phyloP scores from a whole-genome alignment of 2,797 vertebrate genomes.

The Leptodactylus fallax region DNA sequence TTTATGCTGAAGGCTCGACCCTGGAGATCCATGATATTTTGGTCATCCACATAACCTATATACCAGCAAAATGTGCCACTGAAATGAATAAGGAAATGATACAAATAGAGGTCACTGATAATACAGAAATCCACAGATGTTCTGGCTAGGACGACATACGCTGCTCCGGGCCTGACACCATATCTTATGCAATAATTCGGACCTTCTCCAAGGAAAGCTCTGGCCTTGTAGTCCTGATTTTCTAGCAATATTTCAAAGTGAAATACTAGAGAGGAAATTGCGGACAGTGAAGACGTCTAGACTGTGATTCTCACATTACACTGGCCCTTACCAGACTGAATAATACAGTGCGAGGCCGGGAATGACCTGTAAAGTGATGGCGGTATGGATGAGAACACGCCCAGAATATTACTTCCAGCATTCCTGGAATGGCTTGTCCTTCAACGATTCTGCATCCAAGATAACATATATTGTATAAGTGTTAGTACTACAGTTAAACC shows the following conservation, averaged over 20 bases:
- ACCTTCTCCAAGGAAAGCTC: constrained; percentile 37
- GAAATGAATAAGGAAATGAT: background rate
- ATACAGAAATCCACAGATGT: constrained; percentile 25
- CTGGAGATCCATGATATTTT: background rate
- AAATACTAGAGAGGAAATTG: constrained; percentile 50
- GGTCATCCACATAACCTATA: background rate
- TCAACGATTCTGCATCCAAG: background rate
- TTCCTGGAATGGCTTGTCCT: background rate
- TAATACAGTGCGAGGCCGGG: constrained; percentile 6
- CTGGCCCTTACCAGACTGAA: background rate
- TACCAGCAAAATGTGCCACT: background rate
- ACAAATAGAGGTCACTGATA: background rate
- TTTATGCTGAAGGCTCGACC: too few species aligned
- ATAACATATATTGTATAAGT: too few species aligned
- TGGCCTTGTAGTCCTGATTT: constrained; percentile 8
- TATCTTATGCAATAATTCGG: constrained; percentile 52
- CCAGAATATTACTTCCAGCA: background rate
- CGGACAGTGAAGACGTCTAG: constrained; percentile 45
- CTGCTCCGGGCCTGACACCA: background rate
- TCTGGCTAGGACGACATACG: constrained; percentile 5
- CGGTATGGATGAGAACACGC: background rate
- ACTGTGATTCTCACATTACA: constrained; percentile 42
- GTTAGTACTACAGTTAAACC: too few species aligned
- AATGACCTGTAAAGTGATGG: constrained; percentile 29
- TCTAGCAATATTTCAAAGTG: constrained; percentile 49